Conservation (phyloP, 2,888 invertebrate genomes). For the Tridacna gigas region DNA sequence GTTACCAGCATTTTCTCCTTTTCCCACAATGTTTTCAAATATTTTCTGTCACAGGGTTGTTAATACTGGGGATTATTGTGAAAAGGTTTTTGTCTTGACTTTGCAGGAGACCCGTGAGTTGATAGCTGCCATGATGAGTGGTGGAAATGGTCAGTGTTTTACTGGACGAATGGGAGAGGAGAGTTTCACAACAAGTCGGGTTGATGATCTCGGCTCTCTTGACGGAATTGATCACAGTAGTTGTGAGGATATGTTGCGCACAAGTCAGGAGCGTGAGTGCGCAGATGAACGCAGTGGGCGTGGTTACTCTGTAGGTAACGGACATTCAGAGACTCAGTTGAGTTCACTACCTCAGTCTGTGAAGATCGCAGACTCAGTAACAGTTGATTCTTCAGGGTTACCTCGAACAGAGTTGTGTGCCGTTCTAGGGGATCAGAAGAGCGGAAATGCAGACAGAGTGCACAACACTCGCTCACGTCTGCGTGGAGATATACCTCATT, state of each 20-base stretch:
- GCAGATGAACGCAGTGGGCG: conserved; percentile 15
- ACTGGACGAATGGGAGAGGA: conserved; percentile 48
- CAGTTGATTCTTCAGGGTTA: conserved; percentile 33
- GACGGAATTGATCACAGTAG: conserved; percentile 71
- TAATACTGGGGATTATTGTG: neutral
- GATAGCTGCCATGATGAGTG: conserved; percentile 71
- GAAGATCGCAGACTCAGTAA: conserved; percentile 29
- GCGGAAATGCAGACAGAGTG: neutral
- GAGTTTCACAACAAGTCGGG: conserved; percentile 46
- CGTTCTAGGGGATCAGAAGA: neutral
- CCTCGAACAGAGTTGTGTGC: neutral
- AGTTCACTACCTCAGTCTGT: conserved; percentile 39
- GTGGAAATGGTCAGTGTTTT: conserved; percentile 57
- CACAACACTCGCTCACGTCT: neutral
- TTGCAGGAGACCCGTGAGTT: conserved; percentile 70
- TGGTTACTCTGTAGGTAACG: conserved; percentile 34
- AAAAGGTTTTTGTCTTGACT: neutral
- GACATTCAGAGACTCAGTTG: conserved; percentile 11
- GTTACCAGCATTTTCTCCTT: no score
- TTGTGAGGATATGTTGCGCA: conserved; percentile 48
- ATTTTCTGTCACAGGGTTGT: no score
- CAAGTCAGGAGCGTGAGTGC: conserved; percentile 38
- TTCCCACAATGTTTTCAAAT: no score
- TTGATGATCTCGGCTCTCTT: conserved; percentile 61
- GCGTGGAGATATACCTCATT: conserved; percentile 15